Evolutionary conservation across 1,140 invertebrate species (phyloP).

Genomic region (Bicyclus anynana): DNA sequence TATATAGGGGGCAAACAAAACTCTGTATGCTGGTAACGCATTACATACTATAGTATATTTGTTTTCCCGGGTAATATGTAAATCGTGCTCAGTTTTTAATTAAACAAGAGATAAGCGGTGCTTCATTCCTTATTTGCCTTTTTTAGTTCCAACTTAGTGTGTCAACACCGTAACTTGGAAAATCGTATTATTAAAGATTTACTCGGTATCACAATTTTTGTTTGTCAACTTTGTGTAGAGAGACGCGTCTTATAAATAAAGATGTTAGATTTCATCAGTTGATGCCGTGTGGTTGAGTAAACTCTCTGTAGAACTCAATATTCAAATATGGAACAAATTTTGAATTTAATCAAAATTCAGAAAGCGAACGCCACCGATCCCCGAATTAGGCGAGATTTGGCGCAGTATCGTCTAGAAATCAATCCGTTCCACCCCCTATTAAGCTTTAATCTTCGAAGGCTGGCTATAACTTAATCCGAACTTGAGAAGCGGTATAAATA

Average conservation of each 20-base stretch:
- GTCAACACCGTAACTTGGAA: slow-evolving; percentile 46
- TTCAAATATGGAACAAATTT: slow-evolving; percentile 20
- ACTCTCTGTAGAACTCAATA: background rate
- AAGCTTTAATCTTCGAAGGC: slow-evolving; percentile 70
- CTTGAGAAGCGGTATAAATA: slow-evolving; percentile 68
- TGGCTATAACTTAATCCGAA: slow-evolving; percentile 73
- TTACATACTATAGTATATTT: slow-evolving; percentile 39
- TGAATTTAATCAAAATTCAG: slow-evolving; percentile 41
- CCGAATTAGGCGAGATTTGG: slow-evolving; percentile 49
- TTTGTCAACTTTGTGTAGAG: slow-evolving; percentile 7
- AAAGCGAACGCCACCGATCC: slow-evolving; percentile 38
- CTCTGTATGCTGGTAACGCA: slow-evolving; percentile 11
- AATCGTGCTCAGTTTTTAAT: slow-evolving; percentile 67
- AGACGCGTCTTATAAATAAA: background rate
- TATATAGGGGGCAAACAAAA: slow-evolving; percentile 55
- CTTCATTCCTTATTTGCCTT: slow-evolving; percentile 56
- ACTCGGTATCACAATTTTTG: slow-evolving; percentile 9
- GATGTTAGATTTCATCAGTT: background rate
- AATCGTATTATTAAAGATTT: slow-evolving; percentile 22
- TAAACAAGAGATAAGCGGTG: slow-evolving; percentile 67
- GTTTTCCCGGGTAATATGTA: slow-evolving; percentile 51
- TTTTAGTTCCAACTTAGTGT: slow-evolving; percentile 50
- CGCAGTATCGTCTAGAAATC: slow-evolving; percentile 62
- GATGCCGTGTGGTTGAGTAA: background rate
- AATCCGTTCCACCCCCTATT: slow-evolving; percentile 65